A percentile compares a stretch with the other conserved stretches of the same genome.
phyloP scores from a whole-genome alignment of 2,888 invertebrate species.

The Phaedon cochleariae region DNA sequence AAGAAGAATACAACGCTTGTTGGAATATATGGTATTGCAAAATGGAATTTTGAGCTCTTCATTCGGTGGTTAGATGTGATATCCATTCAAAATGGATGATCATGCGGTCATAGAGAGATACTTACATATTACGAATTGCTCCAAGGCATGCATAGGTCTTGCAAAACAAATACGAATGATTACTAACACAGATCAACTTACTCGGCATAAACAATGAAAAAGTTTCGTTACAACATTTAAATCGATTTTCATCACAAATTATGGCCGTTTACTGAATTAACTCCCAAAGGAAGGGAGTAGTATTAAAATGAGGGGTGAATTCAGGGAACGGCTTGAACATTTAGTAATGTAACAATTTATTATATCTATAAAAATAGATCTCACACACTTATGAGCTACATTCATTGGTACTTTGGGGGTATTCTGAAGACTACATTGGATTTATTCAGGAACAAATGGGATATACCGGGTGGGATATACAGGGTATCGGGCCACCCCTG shows the following conservation, averaged over 20 bases:
- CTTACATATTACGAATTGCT: slow-evolving; percentile 90
- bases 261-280: too few relatives aligned
- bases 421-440: too few relatives aligned
- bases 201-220: background rate
- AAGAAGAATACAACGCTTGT: too few relatives aligned
- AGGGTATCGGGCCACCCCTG: too few relatives aligned
- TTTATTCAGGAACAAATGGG: too few relatives aligned
- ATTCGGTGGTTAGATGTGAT: background rate
- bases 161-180: slow-evolving; percentile 61
- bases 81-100: background rate
- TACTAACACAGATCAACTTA: slow-evolving; percentile 44
- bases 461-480: too few relatives aligned
- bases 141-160: slow-evolving; percentile 90
- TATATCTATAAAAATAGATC: too few relatives aligned
- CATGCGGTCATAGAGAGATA: slow-evolving; percentile 59
- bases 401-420: too few relatives aligned
- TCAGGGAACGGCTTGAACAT: too few relatives aligned
- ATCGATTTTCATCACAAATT: background rate
- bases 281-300: background rate
- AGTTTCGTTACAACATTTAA: background rate
- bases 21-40: too few relatives aligned
- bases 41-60: slow-evolving; percentile 4
- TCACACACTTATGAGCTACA: too few relatives aligned
- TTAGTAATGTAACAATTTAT: too few relatives aligned
- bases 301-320: background rate